Conservation (phyloP, 2,888 invertebrate species). For the Rhogogaster chlorosoma region DNA sequence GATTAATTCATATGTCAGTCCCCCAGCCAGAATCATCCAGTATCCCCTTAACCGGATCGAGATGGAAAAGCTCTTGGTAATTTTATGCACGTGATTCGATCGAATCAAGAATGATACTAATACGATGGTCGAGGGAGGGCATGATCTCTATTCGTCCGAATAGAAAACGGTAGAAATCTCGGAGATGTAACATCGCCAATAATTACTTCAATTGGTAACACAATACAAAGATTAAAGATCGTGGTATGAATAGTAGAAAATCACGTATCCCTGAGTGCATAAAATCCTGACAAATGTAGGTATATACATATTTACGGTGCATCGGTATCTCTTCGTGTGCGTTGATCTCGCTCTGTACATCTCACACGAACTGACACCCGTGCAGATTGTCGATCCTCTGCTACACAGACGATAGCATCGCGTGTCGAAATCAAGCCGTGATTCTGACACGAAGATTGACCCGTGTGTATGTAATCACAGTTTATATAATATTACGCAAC, state of each 20-base stretch:
- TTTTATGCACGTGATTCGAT: conserved; percentile 1
- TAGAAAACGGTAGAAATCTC: background rate
- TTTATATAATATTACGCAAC: conserved; percentile 12
- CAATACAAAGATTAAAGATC: background rate
- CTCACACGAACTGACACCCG: background rate
- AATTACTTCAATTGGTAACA: background rate
- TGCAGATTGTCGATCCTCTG: background rate
- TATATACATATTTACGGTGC: background rate
- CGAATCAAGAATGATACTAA: background rate
- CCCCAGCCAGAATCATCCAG: background rate
- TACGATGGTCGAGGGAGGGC: background rate
- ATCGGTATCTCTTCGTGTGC: background rate
- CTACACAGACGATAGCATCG: background rate
- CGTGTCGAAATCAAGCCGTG: background rate
- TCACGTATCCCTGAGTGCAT: background rate
- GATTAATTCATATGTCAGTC: conserved; percentile 1
- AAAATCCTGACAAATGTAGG: background rate
- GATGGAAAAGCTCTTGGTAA: background rate
- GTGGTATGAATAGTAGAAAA: background rate
- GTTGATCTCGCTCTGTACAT: background rate
- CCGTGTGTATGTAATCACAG: background rate
- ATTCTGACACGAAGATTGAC: background rate
- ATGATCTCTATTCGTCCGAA: background rate
- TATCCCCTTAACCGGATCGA: background rate
- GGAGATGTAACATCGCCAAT: background rate